These are phyloP conservation scores for Leptinotarsa undecemlineata DNA, from an alignment of 1,140 invertebrate genomes.

Conservation along the genomic window DNA sequence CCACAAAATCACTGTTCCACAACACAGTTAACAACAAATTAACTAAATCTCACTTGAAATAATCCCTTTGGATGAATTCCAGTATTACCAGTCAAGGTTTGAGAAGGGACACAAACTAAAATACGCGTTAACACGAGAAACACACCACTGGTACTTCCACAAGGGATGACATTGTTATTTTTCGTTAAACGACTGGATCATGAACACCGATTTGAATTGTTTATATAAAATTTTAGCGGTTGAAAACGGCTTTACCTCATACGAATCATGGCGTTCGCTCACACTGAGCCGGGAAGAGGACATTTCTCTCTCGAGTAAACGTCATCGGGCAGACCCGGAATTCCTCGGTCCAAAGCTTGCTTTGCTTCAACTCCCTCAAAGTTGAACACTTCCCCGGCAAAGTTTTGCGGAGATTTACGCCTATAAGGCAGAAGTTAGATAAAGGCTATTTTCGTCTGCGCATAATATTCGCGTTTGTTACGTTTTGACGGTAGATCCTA, in stretches of 20 bases:
- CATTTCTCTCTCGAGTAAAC: constrained; percentile 1
- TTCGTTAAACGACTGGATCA: not conserved
- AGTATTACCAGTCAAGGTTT: too few relatives aligned
- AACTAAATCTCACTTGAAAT: too few relatives aligned
- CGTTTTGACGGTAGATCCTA: not conserved
- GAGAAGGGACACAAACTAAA: too few relatives aligned
- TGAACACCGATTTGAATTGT: not conserved
- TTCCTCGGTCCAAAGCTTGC: constrained; percentile 7
- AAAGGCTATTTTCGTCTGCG: not conserved
- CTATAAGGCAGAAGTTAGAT: not conserved
- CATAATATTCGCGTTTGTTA: not conserved
- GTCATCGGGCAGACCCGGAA: constrained; percentile 6
- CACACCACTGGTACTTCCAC: not conserved
- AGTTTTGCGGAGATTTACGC: not conserved
- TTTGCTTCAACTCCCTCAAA: not conserved
- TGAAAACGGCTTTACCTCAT: not conserved
- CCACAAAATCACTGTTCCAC: too few relatives aligned
- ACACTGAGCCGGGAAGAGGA: constrained; percentile 7
- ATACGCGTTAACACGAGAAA: not conserved
- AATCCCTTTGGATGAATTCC: too few relatives aligned
- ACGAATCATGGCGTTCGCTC: not conserved
- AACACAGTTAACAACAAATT: too few relatives aligned
- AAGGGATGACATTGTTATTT: not conserved
- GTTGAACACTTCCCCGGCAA: not conserved
- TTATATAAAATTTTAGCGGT: not conserved